Evolutionary conservation across 1,140 invertebrate genomes (phyloP).

Genomic region (Temnothorax curvispinosus): DNA sequence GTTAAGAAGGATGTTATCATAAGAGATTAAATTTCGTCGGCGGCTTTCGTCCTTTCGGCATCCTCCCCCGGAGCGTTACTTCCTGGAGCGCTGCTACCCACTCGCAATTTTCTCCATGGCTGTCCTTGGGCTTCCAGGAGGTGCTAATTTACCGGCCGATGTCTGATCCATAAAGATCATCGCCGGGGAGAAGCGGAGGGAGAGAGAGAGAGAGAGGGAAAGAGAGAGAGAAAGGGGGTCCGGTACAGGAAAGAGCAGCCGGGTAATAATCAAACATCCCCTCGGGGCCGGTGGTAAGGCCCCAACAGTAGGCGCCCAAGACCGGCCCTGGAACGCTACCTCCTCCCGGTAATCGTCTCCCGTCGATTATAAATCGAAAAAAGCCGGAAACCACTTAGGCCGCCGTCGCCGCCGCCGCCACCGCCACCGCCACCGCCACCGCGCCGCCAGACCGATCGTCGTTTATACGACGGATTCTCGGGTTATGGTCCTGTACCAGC

Average conservation of each 20-base stretch:
- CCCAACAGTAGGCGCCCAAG: slow-evolving; percentile 73
- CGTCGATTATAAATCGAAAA: slow-evolving; percentile 75
- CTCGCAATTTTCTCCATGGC: slow-evolving; percentile 33
- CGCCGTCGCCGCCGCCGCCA: slow-evolving; percentile 34
- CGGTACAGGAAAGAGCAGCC: slow-evolving; percentile 60
- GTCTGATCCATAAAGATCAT: slow-evolving; percentile 73
- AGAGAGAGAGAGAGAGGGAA: not conserved
- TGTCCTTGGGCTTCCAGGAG: slow-evolving; percentile 72
- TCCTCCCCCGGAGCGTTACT: slow-evolving; percentile 44
- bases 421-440: not conserved
- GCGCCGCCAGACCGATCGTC: slow-evolving; percentile 35
- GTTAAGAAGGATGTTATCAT: not conserved
- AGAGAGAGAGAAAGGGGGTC: not conserved
- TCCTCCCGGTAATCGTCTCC: slow-evolving; percentile 69
- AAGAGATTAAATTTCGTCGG: not conserved
- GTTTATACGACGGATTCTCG: slow-evolving; percentile 3
- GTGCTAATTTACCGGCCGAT: slow-evolving; percentile 72
- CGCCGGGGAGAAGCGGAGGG: slow-evolving; percentile 27
- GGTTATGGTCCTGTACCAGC: slow-evolving; percentile 45
- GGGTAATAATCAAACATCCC: slow-evolving; percentile 75
- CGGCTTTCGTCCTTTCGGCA: slow-evolving; percentile 22
- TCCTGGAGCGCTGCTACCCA: slow-evolving; percentile 55
- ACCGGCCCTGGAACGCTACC: slow-evolving; percentile 71
- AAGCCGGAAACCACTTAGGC: slow-evolving; percentile 74
- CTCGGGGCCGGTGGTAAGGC: slow-evolving; percentile 66